These are phyloP conservation scores for Heterochromis multidens DNA, from an alignment of 2,113 vertebrate genomes.

Conservation along the genomic window DNA sequence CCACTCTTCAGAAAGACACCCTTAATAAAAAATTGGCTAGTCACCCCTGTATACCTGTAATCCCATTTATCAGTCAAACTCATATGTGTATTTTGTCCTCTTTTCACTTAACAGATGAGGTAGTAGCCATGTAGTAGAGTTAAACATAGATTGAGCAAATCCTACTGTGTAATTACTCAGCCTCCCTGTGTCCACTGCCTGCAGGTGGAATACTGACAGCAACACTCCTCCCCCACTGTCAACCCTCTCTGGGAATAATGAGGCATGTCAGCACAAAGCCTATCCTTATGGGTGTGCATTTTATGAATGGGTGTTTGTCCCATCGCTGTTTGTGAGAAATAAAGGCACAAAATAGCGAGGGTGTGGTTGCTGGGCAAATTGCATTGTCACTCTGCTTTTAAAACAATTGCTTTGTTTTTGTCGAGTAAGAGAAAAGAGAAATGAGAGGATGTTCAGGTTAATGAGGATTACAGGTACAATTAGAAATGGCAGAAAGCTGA, in stretches of 20 bases:
- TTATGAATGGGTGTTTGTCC: not conserved
- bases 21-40: not conserved
- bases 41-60: not conserved
- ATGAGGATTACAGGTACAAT: not conserved
- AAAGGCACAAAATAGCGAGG: not conserved
- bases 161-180: slow-evolving; percentile 54
- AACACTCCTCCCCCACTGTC: slow-evolving; percentile 36
- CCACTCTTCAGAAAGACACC: not conserved
- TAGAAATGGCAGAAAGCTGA: not conserved
- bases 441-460: not conserved
- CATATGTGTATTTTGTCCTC: not conserved
- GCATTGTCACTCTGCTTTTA: slow-evolving; percentile 41
- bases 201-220: slow-evolving; percentile 40
- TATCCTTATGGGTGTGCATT: not conserved
- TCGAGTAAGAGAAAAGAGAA: not conserved
- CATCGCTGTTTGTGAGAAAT: not conserved
- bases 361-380: slow-evolving; percentile 32
- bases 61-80: not conserved
- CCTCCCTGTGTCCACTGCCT: slow-evolving; percentile 19
- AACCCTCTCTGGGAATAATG: slow-evolving; percentile 37
- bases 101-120: slow-evolving; percentile 3
- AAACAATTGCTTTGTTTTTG: not conserved
- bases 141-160: slow-evolving; percentile 15
- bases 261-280: slow-evolving; percentile 30
- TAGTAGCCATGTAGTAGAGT: not conserved